phyloP scores from a whole-genome alignment of 2,888 invertebrate species.

The Ochropleura plecta region DNA sequence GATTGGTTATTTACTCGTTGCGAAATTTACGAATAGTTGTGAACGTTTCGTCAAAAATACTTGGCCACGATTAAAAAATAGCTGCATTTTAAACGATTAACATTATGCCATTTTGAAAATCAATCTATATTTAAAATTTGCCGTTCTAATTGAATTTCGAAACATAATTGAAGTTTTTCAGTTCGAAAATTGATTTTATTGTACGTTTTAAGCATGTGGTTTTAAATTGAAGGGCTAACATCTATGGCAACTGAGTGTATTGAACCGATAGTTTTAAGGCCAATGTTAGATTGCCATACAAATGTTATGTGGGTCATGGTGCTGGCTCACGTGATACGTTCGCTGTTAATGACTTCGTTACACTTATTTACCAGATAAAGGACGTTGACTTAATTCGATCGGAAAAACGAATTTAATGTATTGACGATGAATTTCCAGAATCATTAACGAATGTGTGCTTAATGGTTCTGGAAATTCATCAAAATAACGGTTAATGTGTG shows the following conservation, averaged over 20 bases:
- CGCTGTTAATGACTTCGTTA: constrained; percentile 76
- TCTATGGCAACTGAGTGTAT: constrained; percentile 60
- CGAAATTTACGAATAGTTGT: neutral
- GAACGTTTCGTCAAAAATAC: neutral
- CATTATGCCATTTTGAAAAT: neutral
- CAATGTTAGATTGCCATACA: constrained; percentile 72
- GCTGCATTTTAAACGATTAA: neutral
- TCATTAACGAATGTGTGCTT: neutral
- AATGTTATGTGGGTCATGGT: constrained; percentile 83
- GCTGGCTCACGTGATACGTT: constrained; percentile 75
- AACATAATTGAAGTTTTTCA: constrained; percentile 13
- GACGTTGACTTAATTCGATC: constrained; percentile 76
- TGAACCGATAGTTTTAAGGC: constrained; percentile 69
- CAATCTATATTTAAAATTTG: neutral
- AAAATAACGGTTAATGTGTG: neutral
- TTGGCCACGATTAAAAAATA: neutral
- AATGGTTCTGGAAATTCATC: constrained; percentile 39
- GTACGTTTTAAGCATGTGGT: constrained; percentile 13
- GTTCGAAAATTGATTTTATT: constrained; percentile 40
- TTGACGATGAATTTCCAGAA: constrained; percentile 11
- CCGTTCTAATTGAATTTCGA: constrained; percentile 18
- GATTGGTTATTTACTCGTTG: neutral
- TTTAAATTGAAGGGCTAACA: constrained; percentile 40
- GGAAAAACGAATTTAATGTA: constrained; percentile 67
- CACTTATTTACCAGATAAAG: constrained; percentile 76